These are phyloP conservation scores for Ladona fulva DNA, from an alignment of 1,140 invertebrate genomes.

Conservation along the genomic window DNA sequence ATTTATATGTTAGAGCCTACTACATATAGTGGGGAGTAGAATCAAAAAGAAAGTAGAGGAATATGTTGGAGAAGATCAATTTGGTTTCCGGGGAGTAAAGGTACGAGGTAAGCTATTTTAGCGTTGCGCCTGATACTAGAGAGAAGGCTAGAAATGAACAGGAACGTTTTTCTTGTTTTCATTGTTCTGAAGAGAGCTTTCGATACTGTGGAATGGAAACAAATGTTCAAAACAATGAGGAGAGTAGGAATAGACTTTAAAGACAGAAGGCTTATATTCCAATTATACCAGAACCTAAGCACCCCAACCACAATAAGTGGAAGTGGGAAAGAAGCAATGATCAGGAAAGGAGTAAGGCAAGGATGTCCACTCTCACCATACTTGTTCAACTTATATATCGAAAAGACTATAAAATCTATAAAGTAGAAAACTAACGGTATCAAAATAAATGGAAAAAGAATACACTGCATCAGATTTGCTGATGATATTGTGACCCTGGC, in stretches of 20 bases:
- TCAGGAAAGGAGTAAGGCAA: conserved; percentile 16
- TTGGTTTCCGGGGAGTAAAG: neutral
- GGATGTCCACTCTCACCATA: too few species aligned
- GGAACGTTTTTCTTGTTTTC: neutral
- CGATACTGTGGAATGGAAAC: conserved; percentile 16
- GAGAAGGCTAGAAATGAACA: too few species aligned
- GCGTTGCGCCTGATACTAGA: neutral
- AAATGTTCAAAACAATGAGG: conserved; percentile 15
- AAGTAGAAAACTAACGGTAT: too few species aligned
- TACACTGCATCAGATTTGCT: conserved; percentile 18
- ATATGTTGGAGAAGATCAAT: neutral
- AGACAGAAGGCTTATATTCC: conserved; percentile 16
- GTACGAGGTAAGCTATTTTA: neutral
- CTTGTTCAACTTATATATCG: too few species aligned
- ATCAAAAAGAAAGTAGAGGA: too few species aligned
- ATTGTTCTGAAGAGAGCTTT: conserved; percentile 15
- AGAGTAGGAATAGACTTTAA: conserved; percentile 13
- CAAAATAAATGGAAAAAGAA: too few species aligned
- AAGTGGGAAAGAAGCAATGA: conserved; percentile 14
- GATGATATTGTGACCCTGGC: conserved; percentile 18
- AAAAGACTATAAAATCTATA: too few species aligned
- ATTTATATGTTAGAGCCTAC: too few species aligned
- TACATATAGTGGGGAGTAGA: too few species aligned
- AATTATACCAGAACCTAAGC: conserved; percentile 15
- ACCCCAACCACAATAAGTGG: conserved; percentile 12